phyloP scores from a whole-genome alignment of 2,888 invertebrate genomes.

The Globia sparganii region DNA sequence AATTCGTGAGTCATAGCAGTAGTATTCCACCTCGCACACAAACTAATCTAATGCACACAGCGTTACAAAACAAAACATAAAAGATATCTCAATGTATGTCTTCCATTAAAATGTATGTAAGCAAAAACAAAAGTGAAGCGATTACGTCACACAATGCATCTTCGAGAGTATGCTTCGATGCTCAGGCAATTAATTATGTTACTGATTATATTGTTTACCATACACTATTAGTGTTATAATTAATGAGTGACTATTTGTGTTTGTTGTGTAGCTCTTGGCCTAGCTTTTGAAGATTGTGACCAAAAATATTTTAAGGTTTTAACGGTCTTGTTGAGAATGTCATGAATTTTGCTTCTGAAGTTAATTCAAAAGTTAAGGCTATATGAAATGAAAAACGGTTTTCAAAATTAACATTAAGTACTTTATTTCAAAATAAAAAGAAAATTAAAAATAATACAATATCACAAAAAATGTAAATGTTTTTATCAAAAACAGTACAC shows the following conservation, averaged over 20 bases:
- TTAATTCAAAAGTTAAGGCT: not conserved
- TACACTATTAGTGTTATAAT: conserved; percentile 50
- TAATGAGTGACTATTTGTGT: conserved; percentile 44
- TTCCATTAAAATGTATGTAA: conserved; percentile 63
- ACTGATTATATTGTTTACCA: conserved; percentile 52
- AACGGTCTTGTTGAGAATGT: not conserved
- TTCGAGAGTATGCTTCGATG: conserved; percentile 74
- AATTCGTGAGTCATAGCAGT: conserved; percentile 7
- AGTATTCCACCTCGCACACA: conserved; percentile 72
- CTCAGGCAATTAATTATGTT: conserved; percentile 75
- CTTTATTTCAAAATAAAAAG: conserved; percentile 38
- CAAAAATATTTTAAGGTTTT: not conserved
- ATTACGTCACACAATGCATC: conserved; percentile 79
- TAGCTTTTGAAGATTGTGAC: conserved; percentile 37
- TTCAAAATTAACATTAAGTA: conserved; percentile 14
- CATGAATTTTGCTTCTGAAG: not conserved
- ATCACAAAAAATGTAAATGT: conserved; percentile 48
- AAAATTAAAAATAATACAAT: conserved; percentile 44
- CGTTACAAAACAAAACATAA: conserved; percentile 81
- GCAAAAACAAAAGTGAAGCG: conserved; percentile 67
- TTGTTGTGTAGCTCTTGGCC: conserved; percentile 48
- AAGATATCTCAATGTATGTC: conserved; percentile 65
- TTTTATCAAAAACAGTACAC: conserved; percentile 44
- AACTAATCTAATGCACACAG: conserved; percentile 87
- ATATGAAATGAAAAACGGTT: conserved; percentile 51